A percentile compares a stretch with the other conserved stretches of the same genome.
phyloP scores from a whole-genome alignment of 2,113 vertebrate genomes.

The Zosterops hypoxanthus region DNA sequence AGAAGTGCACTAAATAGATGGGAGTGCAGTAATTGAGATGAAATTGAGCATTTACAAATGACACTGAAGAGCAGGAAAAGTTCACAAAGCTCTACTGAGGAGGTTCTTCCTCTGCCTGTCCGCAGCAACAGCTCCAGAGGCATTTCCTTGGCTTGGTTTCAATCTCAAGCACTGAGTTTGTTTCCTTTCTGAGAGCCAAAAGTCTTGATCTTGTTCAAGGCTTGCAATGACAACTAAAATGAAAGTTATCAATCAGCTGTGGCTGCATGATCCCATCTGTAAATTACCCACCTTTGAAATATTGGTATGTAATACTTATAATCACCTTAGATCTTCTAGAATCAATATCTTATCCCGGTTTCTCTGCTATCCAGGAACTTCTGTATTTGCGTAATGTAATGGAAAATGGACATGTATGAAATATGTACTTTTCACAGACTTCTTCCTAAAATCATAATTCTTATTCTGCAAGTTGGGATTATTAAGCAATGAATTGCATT shows the following conservation, averaged over 20 bases:
- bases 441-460: neutral
- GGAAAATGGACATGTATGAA: neutral
- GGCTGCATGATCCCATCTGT: neutral
- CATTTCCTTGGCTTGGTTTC: neutral
- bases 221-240: neutral
- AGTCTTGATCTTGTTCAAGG: neutral
- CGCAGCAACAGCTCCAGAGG: neutral
- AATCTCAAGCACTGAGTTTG: neutral
- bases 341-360: neutral
- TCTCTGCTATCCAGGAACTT: neutral
- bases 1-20: neutral
- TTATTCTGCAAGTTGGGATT: neutral
- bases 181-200: neutral
- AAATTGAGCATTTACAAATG: neutral
- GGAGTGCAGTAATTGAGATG: neutral
- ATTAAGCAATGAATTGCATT: neutral
- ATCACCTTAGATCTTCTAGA: neutral
- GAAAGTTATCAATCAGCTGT: neutral
- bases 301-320: neutral
- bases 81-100: neutral
- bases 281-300: neutral
- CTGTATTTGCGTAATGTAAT: accelerated
- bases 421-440: neutral
- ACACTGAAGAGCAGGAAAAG: neutral
- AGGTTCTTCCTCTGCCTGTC: neutral